Percentiles rank a stretch among this genome's conserved stretches.
These are phyloP conservation scores for Liparis tanakae DNA, from an alignment of 2,797 vertebrate species.

Conservation along the genomic window DNA sequence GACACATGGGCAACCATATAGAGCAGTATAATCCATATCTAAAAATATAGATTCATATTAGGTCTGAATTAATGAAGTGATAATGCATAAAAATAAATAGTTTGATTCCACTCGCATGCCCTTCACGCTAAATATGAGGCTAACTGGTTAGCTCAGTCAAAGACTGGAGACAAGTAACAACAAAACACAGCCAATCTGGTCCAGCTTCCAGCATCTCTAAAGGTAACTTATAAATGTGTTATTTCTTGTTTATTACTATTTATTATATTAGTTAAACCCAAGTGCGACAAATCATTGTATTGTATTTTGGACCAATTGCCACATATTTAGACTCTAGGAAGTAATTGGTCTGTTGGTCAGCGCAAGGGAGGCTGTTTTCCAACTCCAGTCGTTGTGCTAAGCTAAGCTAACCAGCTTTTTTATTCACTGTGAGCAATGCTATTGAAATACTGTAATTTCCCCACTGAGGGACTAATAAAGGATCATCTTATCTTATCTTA, in stretches of 20 bases:
- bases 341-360: neutral
- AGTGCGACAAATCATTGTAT: neutral
- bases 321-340: neutral
- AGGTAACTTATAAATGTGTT: no score
- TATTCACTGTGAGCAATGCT: no score
- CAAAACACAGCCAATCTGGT: neutral
- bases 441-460: no score
- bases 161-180: neutral
- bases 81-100: neutral
- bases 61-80: neutral
- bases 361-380: neutral
- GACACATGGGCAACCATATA: neutral
- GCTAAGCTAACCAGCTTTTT: neutral
- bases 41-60: neutral
- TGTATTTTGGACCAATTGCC: neutral
- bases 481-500: no score
- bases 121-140: neutral
- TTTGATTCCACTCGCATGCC: neutral
- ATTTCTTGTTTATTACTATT: no score
- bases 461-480: no score
- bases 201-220: no score
- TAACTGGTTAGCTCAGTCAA: conserved; percentile 1
- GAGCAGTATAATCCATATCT: neutral
- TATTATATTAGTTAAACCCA: neutral
- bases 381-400: neutral